These are phyloP conservation scores for Neoaliturus tenellus DNA, from an alignment of 2,888 invertebrate species.

Conservation along the genomic window DNA sequence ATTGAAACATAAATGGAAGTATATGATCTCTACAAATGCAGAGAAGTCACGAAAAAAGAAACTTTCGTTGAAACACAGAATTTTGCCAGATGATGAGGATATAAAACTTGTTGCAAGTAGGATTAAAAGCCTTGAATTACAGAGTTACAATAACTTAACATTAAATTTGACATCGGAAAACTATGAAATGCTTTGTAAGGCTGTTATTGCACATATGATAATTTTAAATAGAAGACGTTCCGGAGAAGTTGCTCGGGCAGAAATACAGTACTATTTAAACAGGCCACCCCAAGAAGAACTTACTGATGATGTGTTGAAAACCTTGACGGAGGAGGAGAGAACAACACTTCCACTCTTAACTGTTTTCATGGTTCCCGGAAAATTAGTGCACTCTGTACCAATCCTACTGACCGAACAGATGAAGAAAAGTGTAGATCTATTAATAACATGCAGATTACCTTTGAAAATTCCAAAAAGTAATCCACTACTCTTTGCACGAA, in stretches of 20 bases:
- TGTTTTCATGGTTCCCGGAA: background rate
- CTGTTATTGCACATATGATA: background rate
- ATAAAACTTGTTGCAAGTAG: background rate
- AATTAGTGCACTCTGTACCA: background rate
- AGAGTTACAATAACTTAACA: background rate
- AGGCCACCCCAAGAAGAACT: background rate
- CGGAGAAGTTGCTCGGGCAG: background rate
- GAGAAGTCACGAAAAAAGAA: background rate
- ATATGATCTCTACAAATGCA: background rate
- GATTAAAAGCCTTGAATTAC: background rate
- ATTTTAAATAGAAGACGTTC: background rate
- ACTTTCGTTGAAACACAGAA: background rate
- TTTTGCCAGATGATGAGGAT: background rate
- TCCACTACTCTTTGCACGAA: background rate
- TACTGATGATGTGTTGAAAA: background rate
- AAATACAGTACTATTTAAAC: background rate
- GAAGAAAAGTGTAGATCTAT: conserved; percentile 2
- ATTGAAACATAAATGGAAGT: background rate
- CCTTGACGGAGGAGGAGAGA: background rate
- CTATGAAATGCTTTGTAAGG: background rate
- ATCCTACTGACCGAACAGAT: background rate
- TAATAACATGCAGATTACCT: background rate
- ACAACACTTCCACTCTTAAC: background rate
- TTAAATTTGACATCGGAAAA: background rate
- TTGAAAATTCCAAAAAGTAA: background rate